Base-by-base conservation (phyloP, 2,113 vertebrate species). In the human region DNA sequence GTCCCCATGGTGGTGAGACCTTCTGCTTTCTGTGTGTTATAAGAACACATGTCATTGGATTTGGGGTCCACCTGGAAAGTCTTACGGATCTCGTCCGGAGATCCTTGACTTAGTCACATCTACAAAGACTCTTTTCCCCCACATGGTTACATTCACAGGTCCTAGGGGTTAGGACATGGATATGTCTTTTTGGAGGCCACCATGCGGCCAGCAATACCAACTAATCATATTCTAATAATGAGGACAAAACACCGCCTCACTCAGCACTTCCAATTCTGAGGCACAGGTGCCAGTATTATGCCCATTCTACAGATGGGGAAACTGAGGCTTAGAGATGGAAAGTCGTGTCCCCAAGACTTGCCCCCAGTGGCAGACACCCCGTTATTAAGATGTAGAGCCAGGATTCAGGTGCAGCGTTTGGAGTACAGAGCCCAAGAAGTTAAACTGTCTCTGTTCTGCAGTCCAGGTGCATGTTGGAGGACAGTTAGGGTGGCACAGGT, bases 401-500 rank as follows among this genome's bases (percentile, higher is more conserved):
- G 72, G 75, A 76, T 73, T 35, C 38, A 50, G 30, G 30, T 8
- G 48, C 23, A 9, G 27, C 1, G 0, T 6, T 45, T 30, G 17
- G n/a, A 45, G 45, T 23, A 14, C 72, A 85, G 94, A 96, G 27
- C 32, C 12, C 27, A 13, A 13, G 35, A 45, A 27, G 64, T 40
- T 3, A 40, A 72, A n/a, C 35, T 1, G 0, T 57, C 57, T 85
- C 12, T 27, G 18, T 0, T 8, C 32, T 38, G 82, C 38, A 35
- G 43, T 59, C 32, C 35, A 57, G 76, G 52, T 0, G 1, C 38
- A 11, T 4, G 1, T 6, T 0, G 10, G 66, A 76, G 32, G 35
- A 4, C 3, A 27, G 40, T 68, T 3, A 43, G 27, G 59, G 83
- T 23, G 55, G 61, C 23, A 4, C 18, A 5, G 68, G 14, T 4